Percentiles rank a stretch among this genome's conserved stretches.
Conservation (phyloP, 2,797 vertebrate species). For the Nyctibius grandis region DNA sequence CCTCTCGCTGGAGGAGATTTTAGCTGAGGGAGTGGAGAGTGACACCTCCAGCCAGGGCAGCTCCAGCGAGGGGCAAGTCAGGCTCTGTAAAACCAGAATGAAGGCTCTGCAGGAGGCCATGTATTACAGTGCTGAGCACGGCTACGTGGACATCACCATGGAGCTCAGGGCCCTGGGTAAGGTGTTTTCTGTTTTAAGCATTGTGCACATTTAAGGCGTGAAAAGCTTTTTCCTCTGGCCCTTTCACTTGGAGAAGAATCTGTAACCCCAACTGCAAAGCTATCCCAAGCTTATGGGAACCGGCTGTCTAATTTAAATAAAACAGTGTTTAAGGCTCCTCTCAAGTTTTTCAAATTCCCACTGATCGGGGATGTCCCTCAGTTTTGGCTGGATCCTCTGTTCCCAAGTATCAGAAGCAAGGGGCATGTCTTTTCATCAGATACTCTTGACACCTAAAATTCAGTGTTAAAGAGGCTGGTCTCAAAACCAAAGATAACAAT, state of each 20-base stretch:
- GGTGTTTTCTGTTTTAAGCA: not conserved
- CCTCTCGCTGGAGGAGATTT: conserved; percentile 94
- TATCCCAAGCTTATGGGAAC: not conserved
- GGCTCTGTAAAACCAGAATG: conserved; percentile 88
- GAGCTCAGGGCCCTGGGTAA: conserved; percentile 91
- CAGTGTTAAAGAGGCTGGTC: not conserved
- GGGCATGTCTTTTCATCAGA: not conserved
- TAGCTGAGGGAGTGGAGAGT: conserved; percentile 91
- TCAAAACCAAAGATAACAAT: not conserved
- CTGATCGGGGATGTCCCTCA: not conserved
- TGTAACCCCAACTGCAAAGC: not conserved
- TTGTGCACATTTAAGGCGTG: rapidly evolving
- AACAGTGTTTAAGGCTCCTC: not conserved
- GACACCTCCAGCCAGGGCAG: conserved; percentile 81
- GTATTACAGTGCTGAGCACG: conserved; percentile 95
- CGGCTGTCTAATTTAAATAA: not conserved
- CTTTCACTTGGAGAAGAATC: not conserved
- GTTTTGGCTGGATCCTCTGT: not conserved
- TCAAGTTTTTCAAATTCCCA: not conserved
- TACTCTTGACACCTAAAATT: not conserved
- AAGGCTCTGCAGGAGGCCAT: conserved; percentile 96
- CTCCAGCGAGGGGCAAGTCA: conserved; percentile 76
- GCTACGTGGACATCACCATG: conserved; percentile 97
- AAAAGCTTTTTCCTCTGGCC: not conserved
- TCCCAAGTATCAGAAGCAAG: not conserved